Base-by-base conservation (phyloP, 2,113 vertebrate species). In the Eonycteris spelaea region DNA sequence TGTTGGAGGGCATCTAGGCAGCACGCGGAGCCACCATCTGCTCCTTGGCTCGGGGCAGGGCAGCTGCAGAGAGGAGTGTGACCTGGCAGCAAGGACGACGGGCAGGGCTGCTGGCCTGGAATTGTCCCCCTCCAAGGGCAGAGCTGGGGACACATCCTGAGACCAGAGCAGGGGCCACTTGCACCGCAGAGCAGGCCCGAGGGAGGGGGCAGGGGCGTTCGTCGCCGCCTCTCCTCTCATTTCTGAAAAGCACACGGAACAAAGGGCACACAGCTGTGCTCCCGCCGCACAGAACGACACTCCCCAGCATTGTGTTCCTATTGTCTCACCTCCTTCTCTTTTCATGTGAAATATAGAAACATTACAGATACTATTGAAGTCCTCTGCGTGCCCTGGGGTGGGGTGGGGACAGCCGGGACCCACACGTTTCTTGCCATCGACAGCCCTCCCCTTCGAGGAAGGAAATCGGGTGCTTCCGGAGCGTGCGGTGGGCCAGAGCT, bases 261-360 rank as follows among this genome's bases (percentile, higher is more conserved):
- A 94, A 93, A 94, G 92, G 40, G 33, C 0, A 0, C 92, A 40
- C 97, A 98, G 97, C 97, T 97, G 97, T 24, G 78, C 33, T 3
- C 93, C 85, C 43, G 40, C 80, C 51, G 0, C 68, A 1, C 91
- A 40, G 94, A 68, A 48, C 43, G 95, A 90, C 97, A 82, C 67
- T 75, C 85, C 51, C 85, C 1, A 0, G 88, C 85, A 30, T 79
- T 94, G 21, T 59, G 77, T 85, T 79, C 94, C 74, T 0, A 74
- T 91, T 91, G 95, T 90, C 87, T 55, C 53, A 7, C 61, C 82
- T 19, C 79, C 55, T 78, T 71, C 91, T 55, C 95, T 86, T 83
- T 55, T 55, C 45, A 77, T 28, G 91, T 65, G 94, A 94, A 91
- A 90, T 51, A 48, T 24, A 78, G 96, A 88, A 77, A 86, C 73